A percentile compares a stretch with the other conserved stretches of the same genome.
Evolutionary conservation across 1,140 invertebrate genomes (phyloP).

Genomic region (Pollicipes pollicipes): DNA sequence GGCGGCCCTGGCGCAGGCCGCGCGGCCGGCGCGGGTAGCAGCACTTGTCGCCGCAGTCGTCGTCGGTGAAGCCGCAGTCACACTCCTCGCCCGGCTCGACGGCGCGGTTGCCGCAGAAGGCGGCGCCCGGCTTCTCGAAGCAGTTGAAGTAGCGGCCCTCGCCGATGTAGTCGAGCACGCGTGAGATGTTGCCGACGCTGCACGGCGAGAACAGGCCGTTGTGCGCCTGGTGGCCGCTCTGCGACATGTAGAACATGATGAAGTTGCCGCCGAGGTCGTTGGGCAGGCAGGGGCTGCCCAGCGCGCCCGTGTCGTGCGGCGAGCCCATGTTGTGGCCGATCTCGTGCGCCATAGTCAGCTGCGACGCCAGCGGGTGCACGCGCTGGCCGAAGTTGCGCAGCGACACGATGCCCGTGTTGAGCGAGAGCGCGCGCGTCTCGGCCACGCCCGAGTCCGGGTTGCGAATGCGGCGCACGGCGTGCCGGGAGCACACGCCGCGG

Average conservation of each 20-base stretch:
- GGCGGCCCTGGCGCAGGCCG: constrained; percentile 47
- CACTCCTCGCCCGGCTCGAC: constrained; percentile 95
- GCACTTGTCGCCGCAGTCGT: constrained; percentile 81
- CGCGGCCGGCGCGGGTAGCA: constrained; percentile 74
- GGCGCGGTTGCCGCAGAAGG: constrained; percentile 98
- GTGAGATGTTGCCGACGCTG: constrained; percentile 85
- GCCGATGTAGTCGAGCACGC: constrained; percentile 74
- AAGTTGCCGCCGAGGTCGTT: constrained; percentile 69
- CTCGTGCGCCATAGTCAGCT: constrained; percentile 94
- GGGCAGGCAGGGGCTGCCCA: constrained; percentile 72
- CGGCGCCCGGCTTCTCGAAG: constrained; percentile 68
- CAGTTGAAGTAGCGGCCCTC: constrained; percentile 89
- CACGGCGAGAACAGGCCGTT: constrained; percentile 88
- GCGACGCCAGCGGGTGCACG: constrained; percentile 93
- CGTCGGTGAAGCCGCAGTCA: constrained; percentile 90
- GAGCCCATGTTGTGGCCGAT: constrained; percentile 99
- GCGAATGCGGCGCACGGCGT: no score
- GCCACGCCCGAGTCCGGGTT: no score
- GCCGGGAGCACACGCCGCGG: no score
- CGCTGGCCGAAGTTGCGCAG: constrained; percentile 96
- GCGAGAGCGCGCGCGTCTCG: constrained; percentile 46
- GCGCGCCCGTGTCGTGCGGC: constrained; percentile 94
- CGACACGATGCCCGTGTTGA: constrained; percentile 98
- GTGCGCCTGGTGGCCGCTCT: constrained; percentile 78
- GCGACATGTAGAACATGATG: constrained; percentile 95